Base-by-base conservation (phyloP, 2,888 invertebrate species). In the Aelia acuminata region DNA sequence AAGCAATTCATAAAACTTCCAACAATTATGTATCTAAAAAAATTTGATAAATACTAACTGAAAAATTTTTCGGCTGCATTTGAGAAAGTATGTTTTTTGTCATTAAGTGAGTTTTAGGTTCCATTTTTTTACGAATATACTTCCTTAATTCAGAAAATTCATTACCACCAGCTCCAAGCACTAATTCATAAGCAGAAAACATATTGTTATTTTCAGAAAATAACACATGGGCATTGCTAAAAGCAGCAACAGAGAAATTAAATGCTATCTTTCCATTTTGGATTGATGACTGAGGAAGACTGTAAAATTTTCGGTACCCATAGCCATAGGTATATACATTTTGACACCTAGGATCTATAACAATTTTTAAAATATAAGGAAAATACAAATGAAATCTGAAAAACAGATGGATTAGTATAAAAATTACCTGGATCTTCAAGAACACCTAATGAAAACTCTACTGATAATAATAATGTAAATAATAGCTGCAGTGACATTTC, bases 121-220 rank as follows among this genome's bases (percentile, higher is more conserved):
- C 93, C 13, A 88, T 84, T 57, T 87, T 88, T 70, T 93, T 92
- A 91, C 94, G 94, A 91, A 94, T 93, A 91, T 93, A 93, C 48
- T 94, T 93, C 18, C 96, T 93, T 49, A 96, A 94, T 90, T 95
- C 94, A 3, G 95, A 94, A 91, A 95, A 96, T 87, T 94, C 94
- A 92, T 96, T 96, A n/a, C 93, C 93, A 8, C 96, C 96, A 15
- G 95, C 96, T 18, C 96, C 96, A 43, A 96, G 93, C 31, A 91
- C 96, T 84, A 96, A 94, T 92, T 96, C 96, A 92, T 96, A 96
- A 0, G 95, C 95, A 0, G 94, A 93, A 91, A 94, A 95, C 1
- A 89, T 90, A 10, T 91, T 91, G 0, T 92, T 91, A 0, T 93
- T 93, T 0, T 94, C 92, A 0, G 95, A 94, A 15, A 96, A 92